Conservation (phyloP, 2,113 vertebrate genomes). For the Myotis yumanensis region DNA sequence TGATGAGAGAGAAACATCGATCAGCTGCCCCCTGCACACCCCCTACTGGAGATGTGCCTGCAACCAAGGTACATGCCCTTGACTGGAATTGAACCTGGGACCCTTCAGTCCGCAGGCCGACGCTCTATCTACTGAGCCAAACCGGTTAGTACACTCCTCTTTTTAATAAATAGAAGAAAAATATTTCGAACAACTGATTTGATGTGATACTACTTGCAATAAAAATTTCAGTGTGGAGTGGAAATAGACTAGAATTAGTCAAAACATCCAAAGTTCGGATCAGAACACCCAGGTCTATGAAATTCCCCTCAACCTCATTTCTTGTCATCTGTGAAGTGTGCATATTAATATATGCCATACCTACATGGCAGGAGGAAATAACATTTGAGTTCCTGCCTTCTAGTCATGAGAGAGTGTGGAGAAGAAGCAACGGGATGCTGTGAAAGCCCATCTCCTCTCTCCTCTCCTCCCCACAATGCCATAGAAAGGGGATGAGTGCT, state of each 20-base stretch:
- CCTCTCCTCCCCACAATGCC: neutral
- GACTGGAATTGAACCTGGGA: too few relatives aligned
- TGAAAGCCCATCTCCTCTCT: neutral
- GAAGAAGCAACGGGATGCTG: neutral
- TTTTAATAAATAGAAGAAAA: slow-evolving; percentile 46
- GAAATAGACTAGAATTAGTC: neutral
- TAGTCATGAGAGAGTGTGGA: neutral
- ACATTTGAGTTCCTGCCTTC: neutral
- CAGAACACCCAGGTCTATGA: neutral
- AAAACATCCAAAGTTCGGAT: neutral
- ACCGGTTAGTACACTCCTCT: neutral
- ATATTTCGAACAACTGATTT: slow-evolving; percentile 48
- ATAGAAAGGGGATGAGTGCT: neutral
- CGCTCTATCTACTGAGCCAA: too few relatives aligned
- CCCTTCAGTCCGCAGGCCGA: too few relatives aligned
- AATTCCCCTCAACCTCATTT: neutral
- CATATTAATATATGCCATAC: neutral
- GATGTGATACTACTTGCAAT: neutral
- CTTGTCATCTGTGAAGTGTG: neutral
- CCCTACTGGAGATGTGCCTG: too few relatives aligned
- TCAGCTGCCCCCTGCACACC: too few relatives aligned
- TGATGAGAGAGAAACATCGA: too few relatives aligned
- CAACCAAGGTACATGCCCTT: too few relatives aligned
- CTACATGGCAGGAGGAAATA: neutral
- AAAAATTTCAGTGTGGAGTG: neutral